These are phyloP conservation scores for Polypedilum pembai DNA, from an alignment of 1,140 invertebrate genomes.

Conservation along the genomic window DNA sequence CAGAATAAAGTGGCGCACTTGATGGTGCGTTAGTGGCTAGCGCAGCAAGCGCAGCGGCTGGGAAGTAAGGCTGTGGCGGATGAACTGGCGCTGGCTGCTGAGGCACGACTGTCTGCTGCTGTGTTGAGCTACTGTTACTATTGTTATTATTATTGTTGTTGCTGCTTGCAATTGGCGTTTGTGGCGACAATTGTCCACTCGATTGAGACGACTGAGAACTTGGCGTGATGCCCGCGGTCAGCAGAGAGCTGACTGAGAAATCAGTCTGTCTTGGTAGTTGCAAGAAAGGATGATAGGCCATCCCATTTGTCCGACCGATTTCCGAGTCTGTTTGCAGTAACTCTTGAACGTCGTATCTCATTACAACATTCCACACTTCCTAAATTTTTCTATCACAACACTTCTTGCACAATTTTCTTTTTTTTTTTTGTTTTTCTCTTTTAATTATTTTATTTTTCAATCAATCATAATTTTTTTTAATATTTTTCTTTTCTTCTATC, in stretches of 20 bases:
- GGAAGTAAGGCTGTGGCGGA: conserved; percentile 53
- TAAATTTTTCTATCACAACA: not conserved
- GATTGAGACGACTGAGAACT: conserved; percentile 37
- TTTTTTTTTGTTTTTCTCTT: not conserved
- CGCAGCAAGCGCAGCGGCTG: conserved; percentile 60
- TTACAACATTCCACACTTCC: conserved; percentile 40
- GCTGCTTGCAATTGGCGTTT: conserved; percentile 34
- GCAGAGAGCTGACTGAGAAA: conserved; percentile 83
- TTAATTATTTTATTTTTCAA: not conserved
- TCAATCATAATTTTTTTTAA: not conserved
- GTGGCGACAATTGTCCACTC: conserved; percentile 36
- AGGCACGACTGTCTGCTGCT: conserved; percentile 38
- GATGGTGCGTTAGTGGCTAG: conserved; percentile 47
- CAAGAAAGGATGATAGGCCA: conserved; percentile 62
- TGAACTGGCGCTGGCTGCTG: conserved; percentile 48
- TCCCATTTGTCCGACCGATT: conserved; percentile 53
- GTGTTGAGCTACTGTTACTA: conserved; percentile 29
- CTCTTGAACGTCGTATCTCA: conserved; percentile 50
- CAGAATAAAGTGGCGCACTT: conserved; percentile 46
- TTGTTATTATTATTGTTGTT: conserved; percentile 34
- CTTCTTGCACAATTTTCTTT: not conserved
- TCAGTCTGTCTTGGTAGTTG: conserved; percentile 75
- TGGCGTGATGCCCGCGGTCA: conserved; percentile 56
- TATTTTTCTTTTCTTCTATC: not conserved
- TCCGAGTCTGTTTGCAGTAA: conserved; percentile 55